Evolutionary conservation across 2,888 invertebrate genomes (phyloP).

Genomic region (Elysia crispata): DNA sequence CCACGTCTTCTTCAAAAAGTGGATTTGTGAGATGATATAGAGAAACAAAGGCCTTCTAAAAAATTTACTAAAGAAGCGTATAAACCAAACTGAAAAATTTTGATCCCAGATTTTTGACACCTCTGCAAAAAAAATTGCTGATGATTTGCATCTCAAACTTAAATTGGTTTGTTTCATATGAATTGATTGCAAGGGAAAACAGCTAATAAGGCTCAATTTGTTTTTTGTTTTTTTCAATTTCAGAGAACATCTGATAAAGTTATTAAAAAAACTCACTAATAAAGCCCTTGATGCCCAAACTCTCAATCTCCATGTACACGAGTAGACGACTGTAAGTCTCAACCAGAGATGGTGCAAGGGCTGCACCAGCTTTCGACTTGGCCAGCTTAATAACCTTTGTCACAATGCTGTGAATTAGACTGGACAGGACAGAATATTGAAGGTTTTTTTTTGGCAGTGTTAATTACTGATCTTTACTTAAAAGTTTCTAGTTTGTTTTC

Average conservation of each 20-base stretch:
- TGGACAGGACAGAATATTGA: conserved; percentile 53
- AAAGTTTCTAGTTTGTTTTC: too few relatives aligned
- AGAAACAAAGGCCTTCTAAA: too few relatives aligned
- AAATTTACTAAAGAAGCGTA: too few relatives aligned
- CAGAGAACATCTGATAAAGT: background rate
- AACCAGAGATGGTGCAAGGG: conserved; percentile 92
- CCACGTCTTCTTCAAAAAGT: too few relatives aligned
- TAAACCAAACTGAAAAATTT: too few relatives aligned
- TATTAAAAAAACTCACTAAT: conserved; percentile 87
- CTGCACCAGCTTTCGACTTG: conserved; percentile 88
- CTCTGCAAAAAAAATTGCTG: background rate
- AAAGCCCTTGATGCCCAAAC: conserved; percentile 96
- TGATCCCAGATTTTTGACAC: too few relatives aligned
- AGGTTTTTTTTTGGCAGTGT: too few relatives aligned
- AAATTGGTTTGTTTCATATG: too few relatives aligned
- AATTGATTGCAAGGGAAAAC: too few relatives aligned
- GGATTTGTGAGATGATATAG: too few relatives aligned
- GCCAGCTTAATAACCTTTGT: conserved; percentile 94
- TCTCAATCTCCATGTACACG: conserved; percentile 97
- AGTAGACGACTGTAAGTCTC: conserved; percentile 95
- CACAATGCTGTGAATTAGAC: conserved; percentile 84
- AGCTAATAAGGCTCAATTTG: background rate
- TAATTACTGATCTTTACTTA: too few relatives aligned
- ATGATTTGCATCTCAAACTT: background rate
- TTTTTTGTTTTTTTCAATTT: background rate